Evolutionary conservation across 2,113 vertebrate genomes (phyloP).

Genomic region (Genyomyrus donnyi): DNA sequence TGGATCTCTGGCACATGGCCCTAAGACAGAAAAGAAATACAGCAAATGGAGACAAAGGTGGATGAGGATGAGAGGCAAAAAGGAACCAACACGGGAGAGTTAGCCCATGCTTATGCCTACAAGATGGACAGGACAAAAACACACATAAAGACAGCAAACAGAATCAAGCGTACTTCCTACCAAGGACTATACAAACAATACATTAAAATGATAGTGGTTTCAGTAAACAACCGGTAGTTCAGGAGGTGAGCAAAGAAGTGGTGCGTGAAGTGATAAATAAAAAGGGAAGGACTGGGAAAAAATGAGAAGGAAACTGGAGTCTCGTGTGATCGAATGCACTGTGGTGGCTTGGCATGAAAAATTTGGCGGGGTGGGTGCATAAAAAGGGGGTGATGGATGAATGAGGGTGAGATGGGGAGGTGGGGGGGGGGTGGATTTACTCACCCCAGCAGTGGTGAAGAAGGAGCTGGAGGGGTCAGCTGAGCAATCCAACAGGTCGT

Average conservation of each 20-base stretch:
- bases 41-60: background rate
- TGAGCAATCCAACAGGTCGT: conserved; percentile 85
- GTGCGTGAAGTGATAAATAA: background rate
- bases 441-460: conserved; percentile 82
- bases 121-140: background rate
- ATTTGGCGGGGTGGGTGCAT: conserved; percentile 19
- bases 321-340: background rate
- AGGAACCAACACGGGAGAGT: background rate
- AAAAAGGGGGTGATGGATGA: conserved; percentile 39
- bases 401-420: conserved; percentile 43
- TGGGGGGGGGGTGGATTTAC: conserved; percentile 43
- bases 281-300: background rate
- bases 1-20: conserved; percentile 79
- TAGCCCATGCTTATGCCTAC: background rate
- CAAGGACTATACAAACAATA: background rate
- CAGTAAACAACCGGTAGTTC: background rate
- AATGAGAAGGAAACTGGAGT: background rate
- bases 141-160: background rate
- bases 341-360: background rate
- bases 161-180: background rate
- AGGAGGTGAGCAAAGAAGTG: background rate
- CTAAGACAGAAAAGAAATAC: conserved; percentile 43
- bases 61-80: background rate
- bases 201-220: background rate
- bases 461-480: conserved; percentile 82